Conservation (phyloP, 2,113 vertebrate species). For the Blennius ocellaris region DNA sequence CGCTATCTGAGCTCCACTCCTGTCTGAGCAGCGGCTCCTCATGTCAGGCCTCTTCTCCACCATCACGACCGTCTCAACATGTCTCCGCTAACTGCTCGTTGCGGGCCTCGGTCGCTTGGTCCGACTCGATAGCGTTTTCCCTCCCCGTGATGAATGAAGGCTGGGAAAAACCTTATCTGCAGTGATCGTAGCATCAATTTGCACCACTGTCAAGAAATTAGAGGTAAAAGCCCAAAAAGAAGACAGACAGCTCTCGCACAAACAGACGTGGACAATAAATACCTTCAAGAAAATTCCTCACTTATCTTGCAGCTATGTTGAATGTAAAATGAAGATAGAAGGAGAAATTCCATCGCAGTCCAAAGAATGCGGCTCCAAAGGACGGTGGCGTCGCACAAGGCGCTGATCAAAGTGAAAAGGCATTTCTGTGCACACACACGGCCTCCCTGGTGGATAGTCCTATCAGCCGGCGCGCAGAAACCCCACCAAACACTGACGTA, state of each 20-base stretch:
- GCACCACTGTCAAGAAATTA: slow-evolving; percentile 62
- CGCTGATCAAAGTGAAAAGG: slow-evolving; percentile 59
- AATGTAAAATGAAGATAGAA: slow-evolving; percentile 63
- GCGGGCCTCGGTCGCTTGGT: slow-evolving; percentile 4
- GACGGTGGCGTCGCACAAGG: slow-evolving; percentile 43
- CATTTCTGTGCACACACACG: slow-evolving; percentile 30
- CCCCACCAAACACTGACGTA: slow-evolving; percentile 52
- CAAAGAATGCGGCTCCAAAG: slow-evolving; percentile 56
- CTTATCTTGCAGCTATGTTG: slow-evolving; percentile 72
- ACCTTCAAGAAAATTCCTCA: slow-evolving; percentile 63
- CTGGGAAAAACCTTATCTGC: slow-evolving; percentile 44
- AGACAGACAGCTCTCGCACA: slow-evolving; percentile 23
- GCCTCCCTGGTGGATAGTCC: slow-evolving; percentile 32
- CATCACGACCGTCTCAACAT: slow-evolving; percentile 4
- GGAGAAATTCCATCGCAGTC: slow-evolving; percentile 50
- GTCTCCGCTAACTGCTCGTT: slow-evolving; percentile 35
- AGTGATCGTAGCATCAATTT: slow-evolving; percentile 59
- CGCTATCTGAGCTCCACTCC: slow-evolving; percentile 27
- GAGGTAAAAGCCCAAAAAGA: slow-evolving; percentile 36
- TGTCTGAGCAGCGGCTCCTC: no score
- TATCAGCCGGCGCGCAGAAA: slow-evolving; percentile 45
- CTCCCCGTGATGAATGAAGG: slow-evolving; percentile 51
- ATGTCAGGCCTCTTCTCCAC: not conserved
- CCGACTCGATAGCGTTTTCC: slow-evolving; percentile 21
- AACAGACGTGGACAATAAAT: slow-evolving; percentile 65